A percentile compares a stretch with the other conserved stretches of the same genome.
phyloP scores from a whole-genome alignment of 2,888 invertebrate species.

The Sturmia bella region DNA sequence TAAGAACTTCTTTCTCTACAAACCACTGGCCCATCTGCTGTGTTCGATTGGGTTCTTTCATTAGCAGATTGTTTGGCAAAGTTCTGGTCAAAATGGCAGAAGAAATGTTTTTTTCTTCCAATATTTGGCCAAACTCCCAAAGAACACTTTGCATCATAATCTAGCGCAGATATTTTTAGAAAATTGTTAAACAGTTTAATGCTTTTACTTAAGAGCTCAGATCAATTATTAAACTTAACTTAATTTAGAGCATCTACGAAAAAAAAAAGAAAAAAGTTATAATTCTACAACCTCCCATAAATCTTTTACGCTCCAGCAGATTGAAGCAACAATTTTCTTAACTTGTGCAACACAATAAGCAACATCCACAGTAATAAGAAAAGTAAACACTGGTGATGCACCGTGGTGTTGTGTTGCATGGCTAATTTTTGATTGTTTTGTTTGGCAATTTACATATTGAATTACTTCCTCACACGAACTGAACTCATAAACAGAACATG shows the following conservation, averaged over 20 bases:
- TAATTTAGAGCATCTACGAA: slow-evolving; percentile 38
- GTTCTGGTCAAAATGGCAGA: not conserved
- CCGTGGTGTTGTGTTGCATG: slow-evolving; percentile 71
- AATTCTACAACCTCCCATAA: slow-evolving; percentile 42
- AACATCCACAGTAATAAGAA: slow-evolving; percentile 20
- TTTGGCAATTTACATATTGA: slow-evolving; percentile 77
- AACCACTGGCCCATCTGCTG: no score
- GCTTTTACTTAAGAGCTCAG: not conserved
- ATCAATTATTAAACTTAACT: slow-evolving; percentile 55
- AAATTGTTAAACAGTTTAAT: slow-evolving; percentile 44
- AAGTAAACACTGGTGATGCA: slow-evolving; percentile 27
- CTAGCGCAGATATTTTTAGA: not conserved
- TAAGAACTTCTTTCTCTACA: no score
- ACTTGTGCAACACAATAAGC: slow-evolving; percentile 24
- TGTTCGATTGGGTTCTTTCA: no score
- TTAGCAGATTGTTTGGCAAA: no score
- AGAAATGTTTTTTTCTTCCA: not conserved
- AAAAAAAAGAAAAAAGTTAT: slow-evolving; percentile 4
- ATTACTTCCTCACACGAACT: slow-evolving; percentile 75
- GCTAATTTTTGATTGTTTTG: slow-evolving; percentile 78
- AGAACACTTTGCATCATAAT: not conserved
- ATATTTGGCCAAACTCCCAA: not conserved
- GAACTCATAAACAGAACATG: slow-evolving; percentile 70
- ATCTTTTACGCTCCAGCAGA: slow-evolving; percentile 7
- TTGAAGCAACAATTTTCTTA: slow-evolving; percentile 5